Percentiles rank a stretch among this genome's conserved stretches.
Evolutionary conservation across 2,797 vertebrate species (phyloP).

Genomic region (Hybognathus amarus): DNA sequence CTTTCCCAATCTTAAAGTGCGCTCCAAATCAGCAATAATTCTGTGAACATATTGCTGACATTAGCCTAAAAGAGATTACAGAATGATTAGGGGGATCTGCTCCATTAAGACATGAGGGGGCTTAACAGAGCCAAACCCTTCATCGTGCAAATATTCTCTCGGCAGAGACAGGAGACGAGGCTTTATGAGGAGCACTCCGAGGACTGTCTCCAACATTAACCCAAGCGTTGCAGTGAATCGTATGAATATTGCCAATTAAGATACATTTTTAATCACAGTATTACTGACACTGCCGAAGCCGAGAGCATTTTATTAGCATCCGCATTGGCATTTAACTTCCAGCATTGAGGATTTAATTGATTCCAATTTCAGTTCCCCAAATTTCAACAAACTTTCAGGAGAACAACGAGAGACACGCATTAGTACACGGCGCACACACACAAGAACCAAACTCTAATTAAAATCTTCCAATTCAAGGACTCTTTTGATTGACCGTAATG

Average conservation of each 20-base stretch:
- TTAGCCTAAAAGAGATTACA: conserved; percentile 71
- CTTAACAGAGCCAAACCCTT: conserved; percentile 52
- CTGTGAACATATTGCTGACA: conserved; percentile 59
- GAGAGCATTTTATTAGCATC: conserved; percentile 39
- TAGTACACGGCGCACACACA: conserved; percentile 10
- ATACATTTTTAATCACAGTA: conserved; percentile 48
- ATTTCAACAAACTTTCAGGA: conserved; percentile 44
- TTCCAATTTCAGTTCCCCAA: conserved; percentile 52
- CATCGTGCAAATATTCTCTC: conserved; percentile 49
- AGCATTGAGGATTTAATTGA: conserved; percentile 39
- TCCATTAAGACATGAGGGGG: conserved; percentile 60
- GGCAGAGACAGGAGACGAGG: conserved; percentile 42
- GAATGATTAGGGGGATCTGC: conserved; percentile 67
- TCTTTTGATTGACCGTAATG: conserved; percentile 68
- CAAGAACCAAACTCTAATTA: conserved; percentile 66
- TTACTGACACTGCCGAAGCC: conserved; percentile 46
- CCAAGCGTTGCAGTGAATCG: conserved; percentile 29
- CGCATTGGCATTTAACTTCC: conserved; percentile 46
- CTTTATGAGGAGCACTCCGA: conserved; percentile 32
- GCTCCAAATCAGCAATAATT: conserved; percentile 65
- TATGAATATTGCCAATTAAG: conserved; percentile 44
- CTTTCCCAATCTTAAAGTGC: conserved; percentile 64
- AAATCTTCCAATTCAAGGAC: conserved; percentile 67
- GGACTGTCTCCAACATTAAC: conserved; percentile 39
- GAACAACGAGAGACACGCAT: conserved; percentile 37